phyloP scores from a whole-genome alignment of 2,113 vertebrate genomes.

The Entelurus aequoreus region DNA sequence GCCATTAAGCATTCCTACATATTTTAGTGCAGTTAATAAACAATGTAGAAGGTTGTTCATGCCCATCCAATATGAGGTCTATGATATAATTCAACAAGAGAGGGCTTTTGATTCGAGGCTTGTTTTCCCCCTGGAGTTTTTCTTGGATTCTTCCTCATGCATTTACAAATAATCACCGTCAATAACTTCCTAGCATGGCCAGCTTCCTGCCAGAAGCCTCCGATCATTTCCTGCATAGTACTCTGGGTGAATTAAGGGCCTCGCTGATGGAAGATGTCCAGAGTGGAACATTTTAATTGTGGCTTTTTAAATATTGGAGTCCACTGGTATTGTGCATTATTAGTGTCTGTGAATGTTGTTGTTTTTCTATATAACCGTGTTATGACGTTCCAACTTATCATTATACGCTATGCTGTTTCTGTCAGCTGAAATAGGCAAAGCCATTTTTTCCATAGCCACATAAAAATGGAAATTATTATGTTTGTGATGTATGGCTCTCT shows the following conservation, averaged over 20 bases:
- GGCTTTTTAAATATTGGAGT: slow-evolving; percentile 5
- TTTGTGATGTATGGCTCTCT: neutral
- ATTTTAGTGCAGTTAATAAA: too few species aligned
- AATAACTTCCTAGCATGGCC: slow-evolving; percentile 4
- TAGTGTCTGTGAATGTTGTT: neutral
- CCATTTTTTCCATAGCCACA: neutral
- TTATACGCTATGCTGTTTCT: neutral
- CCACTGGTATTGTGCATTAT: neutral
- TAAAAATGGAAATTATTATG: neutral
- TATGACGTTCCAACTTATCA: neutral
- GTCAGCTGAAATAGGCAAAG: neutral
- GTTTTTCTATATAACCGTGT: neutral
- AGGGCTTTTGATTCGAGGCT: too few species aligned
- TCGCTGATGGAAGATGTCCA: slow-evolving; percentile 9
- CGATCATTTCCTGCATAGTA: slow-evolving; percentile 10
- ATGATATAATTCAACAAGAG: too few species aligned
- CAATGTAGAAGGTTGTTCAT: too few species aligned
- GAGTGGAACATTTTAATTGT: slow-evolving; percentile 2
- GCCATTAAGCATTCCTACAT: too few species aligned
- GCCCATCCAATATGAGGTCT: too few species aligned
- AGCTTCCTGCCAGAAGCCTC: slow-evolving; percentile 15
- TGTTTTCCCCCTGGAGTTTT: slow-evolving; percentile 3
- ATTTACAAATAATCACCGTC: slow-evolving; percentile 6
- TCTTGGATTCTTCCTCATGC: slow-evolving; percentile 10
- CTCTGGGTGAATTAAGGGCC: slow-evolving; percentile 4